These are phyloP conservation scores for Galerucella nymphaeae DNA, from an alignment of 2,888 invertebrate species.

Conservation along the genomic window DNA sequence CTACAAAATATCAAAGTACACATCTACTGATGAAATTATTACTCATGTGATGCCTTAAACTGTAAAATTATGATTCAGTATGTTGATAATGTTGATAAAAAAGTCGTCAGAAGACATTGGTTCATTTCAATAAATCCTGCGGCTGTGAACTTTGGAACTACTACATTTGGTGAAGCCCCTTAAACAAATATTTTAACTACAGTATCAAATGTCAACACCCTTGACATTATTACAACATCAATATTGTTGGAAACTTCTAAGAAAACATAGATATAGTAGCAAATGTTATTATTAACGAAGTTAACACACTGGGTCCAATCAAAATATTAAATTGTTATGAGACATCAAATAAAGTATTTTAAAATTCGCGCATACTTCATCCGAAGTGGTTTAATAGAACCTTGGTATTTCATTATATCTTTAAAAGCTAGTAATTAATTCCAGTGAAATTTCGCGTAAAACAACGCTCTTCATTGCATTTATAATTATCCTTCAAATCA, in stretches of 20 bases:
- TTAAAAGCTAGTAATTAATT: too few species aligned
- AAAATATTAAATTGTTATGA: not conserved
- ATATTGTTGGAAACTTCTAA: not conserved
- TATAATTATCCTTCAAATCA: not conserved
- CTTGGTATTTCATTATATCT: too few species aligned
- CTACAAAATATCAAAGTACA: too few species aligned
- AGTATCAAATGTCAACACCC: too few species aligned
- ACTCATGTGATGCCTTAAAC: not conserved
- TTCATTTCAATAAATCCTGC: constrained; percentile 11
- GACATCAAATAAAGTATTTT: not conserved
- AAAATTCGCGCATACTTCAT: not conserved
- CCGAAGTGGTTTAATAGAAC: too few species aligned
- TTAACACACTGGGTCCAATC: not conserved
- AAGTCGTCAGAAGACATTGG: not conserved
- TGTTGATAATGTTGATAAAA: not conserved
- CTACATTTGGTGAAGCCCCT: too few species aligned
- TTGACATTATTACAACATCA: not conserved
- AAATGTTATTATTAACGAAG: not conserved
- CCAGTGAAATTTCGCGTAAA: not conserved
- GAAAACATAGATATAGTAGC: not conserved
- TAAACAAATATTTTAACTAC: too few species aligned
- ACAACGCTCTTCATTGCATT: not conserved
- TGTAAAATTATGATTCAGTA: constrained; percentile 9
- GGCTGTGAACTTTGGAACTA: constrained; percentile 5
- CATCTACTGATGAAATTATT: not conserved